Evolutionary conservation across 2,888 invertebrate species (phyloP), one percentile per base, ranked within the genome.

Genomic region (Sinelater perroti): DNA sequence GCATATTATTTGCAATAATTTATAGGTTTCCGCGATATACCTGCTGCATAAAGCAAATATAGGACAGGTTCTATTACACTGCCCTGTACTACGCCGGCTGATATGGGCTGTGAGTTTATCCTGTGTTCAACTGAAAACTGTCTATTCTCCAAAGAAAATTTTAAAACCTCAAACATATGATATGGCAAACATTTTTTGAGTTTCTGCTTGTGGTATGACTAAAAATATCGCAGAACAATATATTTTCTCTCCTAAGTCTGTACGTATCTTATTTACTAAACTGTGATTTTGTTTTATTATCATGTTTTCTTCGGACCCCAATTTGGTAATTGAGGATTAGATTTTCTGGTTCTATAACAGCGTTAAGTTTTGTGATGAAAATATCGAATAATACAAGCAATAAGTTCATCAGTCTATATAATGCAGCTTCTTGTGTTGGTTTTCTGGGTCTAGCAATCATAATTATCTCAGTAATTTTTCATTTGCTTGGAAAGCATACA

Each of bases 11-110:
- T 24, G 8, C 8, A 24, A 8, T 7, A 24, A 24, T 24, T 31
- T 31, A 8, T 31, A 10, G 10, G 33, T 31, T 10, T 31, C 11
- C 6, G 7, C 5, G 33, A 11, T 5, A 31, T 31, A 11, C 11
- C 33, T 10, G 33, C 33, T 31, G 33, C 11, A 31, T 31, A 31
- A 31, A 31, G 33, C 33, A 31, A 11, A 31, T 31, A 31, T 31
- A 31, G 11, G n/a, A 11, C 11, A 31, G 33, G 33, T 8, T 11
- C 3, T 31, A 31, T 5, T 11, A 31, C 33, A 31, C 11, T 31
- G n/a, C 11, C 33, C 33, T 31, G n/a, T 8, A 11, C 5, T 24
- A 24, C 8, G 33, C 10, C n/a, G 6, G 33, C 11, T 10, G 11
- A 31, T 31, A 7, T 31, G 33, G 11, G 33, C n/a, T 10, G n/a